These are phyloP conservation scores for Zoroaster sp. DNA, from an alignment of 53 echinoderm and acorn worm genomes.

Conservation along the genomic window DNA sequence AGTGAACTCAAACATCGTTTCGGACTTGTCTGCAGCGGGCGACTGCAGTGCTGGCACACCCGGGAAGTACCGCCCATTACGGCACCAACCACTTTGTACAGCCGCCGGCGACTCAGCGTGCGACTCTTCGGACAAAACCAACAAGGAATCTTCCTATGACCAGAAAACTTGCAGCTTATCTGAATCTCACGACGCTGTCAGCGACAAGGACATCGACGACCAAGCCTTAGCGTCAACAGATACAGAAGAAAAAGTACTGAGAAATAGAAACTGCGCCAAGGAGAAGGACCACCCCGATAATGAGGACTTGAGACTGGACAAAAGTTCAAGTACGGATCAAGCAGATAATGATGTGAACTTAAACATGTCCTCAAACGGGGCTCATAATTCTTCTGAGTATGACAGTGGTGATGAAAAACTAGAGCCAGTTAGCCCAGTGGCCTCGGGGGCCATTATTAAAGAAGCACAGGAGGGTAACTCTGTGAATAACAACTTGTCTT, in stretches of 20 bases:
- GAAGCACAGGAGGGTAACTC: background rate
- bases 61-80: slow-evolving; percentile 37
- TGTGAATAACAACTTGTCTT: background rate
- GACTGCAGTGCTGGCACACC: slow-evolving; percentile 40
- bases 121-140: background rate
- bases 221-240: background rate
- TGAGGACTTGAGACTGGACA: background rate
- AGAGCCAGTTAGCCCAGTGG: background rate
- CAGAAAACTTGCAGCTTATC: no score
- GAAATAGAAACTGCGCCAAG: background rate
- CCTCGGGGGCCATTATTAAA: background rate
- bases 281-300: background rate
- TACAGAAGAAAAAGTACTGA: background rate
- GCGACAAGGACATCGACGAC: background rate
- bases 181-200: no score
- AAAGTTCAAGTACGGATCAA: background rate
- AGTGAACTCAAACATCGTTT: slow-evolving; percentile 35
- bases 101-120: background rate
- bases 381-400: background rate
- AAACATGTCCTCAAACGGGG: background rate
- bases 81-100: background rate
- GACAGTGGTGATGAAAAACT: background rate
- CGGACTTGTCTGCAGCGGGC: slow-evolving; percentile 39
- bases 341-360: slow-evolving; percentile 6
- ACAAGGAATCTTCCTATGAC: background rate